Evolutionary conservation across 2,888 invertebrate genomes (phyloP).

Genomic region (Caenorhabditis auriculariae): DNA sequence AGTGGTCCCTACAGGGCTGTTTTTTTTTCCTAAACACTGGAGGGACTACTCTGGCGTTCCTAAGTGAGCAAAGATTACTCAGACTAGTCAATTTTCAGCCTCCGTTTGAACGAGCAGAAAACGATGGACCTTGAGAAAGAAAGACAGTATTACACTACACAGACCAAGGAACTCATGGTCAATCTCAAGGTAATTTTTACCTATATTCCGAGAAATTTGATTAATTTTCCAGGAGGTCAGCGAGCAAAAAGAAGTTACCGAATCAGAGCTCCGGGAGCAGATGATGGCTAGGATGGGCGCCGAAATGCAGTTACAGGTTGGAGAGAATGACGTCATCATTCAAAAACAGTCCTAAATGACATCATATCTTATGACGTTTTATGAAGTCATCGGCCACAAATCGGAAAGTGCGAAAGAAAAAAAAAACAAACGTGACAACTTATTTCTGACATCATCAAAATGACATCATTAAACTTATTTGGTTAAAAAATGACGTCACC

Average conservation of each 20-base stretch:
- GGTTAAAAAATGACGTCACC: too few relatives aligned
- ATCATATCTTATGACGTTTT: too few relatives aligned
- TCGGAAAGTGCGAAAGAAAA: neutral
- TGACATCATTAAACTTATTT: too few relatives aligned
- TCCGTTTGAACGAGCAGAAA: slow-evolving; percentile 63
- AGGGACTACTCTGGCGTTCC: neutral
- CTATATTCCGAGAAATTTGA: neutral
- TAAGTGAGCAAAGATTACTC: neutral
- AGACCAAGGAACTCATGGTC: slow-evolving; percentile 65
- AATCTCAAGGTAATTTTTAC: slow-evolving; percentile 63
- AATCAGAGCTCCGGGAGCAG: slow-evolving; percentile 66
- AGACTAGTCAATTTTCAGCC: slow-evolving; percentile 40
- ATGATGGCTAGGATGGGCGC: slow-evolving; percentile 66
- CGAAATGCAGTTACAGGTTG: slow-evolving; percentile 60
- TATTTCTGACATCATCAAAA: too few relatives aligned
- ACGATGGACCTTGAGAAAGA: slow-evolving; percentile 65
- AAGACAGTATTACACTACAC: slow-evolving; percentile 65
- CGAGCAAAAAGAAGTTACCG: slow-evolving; percentile 66
- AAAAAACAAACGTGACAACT: too few relatives aligned
- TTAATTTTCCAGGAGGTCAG: slow-evolving; percentile 64
- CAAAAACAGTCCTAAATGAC: too few relatives aligned
- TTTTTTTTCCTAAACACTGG: too few relatives aligned
- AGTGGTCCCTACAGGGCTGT: too few relatives aligned
- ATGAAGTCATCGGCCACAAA: too few relatives aligned
- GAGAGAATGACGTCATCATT: too few relatives aligned